phyloP scores from a whole-genome alignment of 2,113 vertebrate species.

The Ranitomeya imitator region DNA sequence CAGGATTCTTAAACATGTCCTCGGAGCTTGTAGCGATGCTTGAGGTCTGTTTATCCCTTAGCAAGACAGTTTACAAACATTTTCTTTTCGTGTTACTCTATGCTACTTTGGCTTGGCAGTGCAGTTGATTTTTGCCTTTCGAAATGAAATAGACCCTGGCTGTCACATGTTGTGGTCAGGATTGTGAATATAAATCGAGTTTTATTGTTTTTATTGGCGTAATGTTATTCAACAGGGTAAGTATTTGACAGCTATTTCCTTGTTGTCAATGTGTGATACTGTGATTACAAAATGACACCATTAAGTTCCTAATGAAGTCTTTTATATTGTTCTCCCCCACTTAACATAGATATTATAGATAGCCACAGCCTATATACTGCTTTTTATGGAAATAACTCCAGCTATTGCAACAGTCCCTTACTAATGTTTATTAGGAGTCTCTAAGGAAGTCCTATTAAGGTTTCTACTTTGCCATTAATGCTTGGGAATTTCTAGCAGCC shows the following conservation, averaged over 20 bases:
- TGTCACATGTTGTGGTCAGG: not conserved
- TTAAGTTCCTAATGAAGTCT: constrained; percentile 32
- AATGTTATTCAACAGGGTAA: not conserved
- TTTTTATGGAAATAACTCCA: constrained; percentile 45
- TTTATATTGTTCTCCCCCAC: not conserved
- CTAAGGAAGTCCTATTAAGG: constrained; percentile 52
- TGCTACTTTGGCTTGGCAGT: not conserved
- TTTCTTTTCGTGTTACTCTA: not conserved
- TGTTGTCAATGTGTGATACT: constrained; percentile 19
- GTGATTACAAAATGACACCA: constrained; percentile 24
- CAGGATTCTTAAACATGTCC: not conserved
- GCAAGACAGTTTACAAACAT: not conserved
- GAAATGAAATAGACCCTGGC: not conserved
- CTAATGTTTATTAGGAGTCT: constrained; percentile 34
- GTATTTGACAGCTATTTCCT: constrained; percentile 34
- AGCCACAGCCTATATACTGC: constrained; percentile 1
- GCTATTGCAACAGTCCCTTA: constrained; percentile 38
- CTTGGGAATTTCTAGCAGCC: constrained; percentile 39
- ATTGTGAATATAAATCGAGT: not conserved
- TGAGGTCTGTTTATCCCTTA: not conserved
- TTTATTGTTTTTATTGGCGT: constrained; percentile 6
- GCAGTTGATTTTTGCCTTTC: not conserved
- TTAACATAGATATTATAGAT: not conserved
- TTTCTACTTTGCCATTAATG: constrained; percentile 49
- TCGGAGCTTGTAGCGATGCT: not conserved